phyloP scores from a whole-genome alignment of 2,113 vertebrate species.

The Piliocolobus tephrosceles region DNA sequence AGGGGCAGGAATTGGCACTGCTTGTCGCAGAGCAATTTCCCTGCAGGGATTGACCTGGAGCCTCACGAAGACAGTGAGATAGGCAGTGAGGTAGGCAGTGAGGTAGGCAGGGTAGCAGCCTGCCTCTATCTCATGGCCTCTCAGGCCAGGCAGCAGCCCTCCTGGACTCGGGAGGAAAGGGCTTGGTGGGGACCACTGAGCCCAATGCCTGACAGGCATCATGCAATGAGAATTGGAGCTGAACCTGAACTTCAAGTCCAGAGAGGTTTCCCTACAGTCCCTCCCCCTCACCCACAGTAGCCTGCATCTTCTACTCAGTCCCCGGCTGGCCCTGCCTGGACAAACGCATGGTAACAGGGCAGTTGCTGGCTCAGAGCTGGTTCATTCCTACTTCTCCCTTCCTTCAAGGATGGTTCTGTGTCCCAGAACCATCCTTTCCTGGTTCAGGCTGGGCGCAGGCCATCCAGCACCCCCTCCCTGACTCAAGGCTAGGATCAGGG shows the following conservation, averaged over 20 bases:
- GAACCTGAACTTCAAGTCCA: not conserved
- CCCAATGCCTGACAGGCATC: no score
- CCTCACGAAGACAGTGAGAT: not conserved
- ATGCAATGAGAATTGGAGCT: not conserved
- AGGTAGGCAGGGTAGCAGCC: not conserved
- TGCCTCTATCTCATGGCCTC: not conserved
- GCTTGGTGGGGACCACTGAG: not conserved
- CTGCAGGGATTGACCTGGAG: not conserved
- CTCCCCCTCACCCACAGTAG: not conserved
- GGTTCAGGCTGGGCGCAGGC: not conserved
- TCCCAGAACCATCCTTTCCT: not conserved
- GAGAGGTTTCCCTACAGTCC: not conserved
- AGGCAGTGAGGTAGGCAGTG: not conserved
- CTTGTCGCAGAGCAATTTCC: no score
- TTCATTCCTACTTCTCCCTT: not conserved
- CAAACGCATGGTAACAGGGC: rapidly evolving
- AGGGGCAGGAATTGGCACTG: rapidly evolving
- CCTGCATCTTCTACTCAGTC: rapidly evolving
- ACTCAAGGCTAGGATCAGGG: not conserved
- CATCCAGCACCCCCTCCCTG: not conserved
- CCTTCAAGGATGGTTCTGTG: not conserved
- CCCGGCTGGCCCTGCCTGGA: not conserved
- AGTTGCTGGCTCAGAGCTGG: not conserved
- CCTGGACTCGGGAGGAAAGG: not conserved
- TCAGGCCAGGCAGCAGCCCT: not conserved